A percentile compares a stretch with the other conserved stretches of the same genome.
These are phyloP conservation scores for Salminus brasiliensis DNA, from an alignment of 2,113 vertebrate species.

Conservation along the genomic window DNA sequence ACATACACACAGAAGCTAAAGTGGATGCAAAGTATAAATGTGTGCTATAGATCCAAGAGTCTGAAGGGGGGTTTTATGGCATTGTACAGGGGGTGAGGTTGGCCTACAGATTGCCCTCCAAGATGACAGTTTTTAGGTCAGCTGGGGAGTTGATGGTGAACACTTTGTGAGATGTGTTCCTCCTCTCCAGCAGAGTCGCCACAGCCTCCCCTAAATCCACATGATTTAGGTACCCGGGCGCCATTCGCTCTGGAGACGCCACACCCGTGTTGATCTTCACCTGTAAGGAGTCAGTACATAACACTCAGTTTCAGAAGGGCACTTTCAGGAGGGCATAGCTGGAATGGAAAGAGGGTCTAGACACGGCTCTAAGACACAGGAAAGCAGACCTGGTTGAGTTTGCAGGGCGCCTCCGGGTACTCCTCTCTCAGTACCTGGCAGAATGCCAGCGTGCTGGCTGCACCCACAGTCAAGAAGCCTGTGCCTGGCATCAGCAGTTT, in stretches of 20 bases:
- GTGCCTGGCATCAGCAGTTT: slow-evolving; percentile 84
- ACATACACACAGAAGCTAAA: slow-evolving; percentile 12
- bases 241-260: slow-evolving; percentile 70
- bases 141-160: slow-evolving; percentile 71
- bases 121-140: slow-evolving; percentile 72
- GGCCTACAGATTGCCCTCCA: slow-evolving; percentile 64
- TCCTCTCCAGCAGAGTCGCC: slow-evolving; percentile 73
- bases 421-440: slow-evolving; percentile 81
- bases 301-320: not conserved
- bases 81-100: not conserved
- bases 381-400: slow-evolving; percentile 80
- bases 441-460: slow-evolving; percentile 80
- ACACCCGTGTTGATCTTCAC: slow-evolving; percentile 82
- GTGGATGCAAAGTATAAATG: not conserved
- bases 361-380: not conserved
- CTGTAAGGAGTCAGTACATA: slow-evolving; percentile 57
- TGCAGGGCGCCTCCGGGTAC: slow-evolving; percentile 80
- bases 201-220: slow-evolving; percentile 79
- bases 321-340: too few species aligned
- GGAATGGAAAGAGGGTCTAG: too few species aligned
- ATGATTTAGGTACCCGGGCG: slow-evolving; percentile 78
- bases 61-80: slow-evolving; percentile 14
- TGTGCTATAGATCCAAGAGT: not conserved
- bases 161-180: slow-evolving; percentile 68
- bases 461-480: slow-evolving; percentile 84